Conservation (phyloP, 2,888 invertebrate species). For the Orthosia incerta region DNA sequence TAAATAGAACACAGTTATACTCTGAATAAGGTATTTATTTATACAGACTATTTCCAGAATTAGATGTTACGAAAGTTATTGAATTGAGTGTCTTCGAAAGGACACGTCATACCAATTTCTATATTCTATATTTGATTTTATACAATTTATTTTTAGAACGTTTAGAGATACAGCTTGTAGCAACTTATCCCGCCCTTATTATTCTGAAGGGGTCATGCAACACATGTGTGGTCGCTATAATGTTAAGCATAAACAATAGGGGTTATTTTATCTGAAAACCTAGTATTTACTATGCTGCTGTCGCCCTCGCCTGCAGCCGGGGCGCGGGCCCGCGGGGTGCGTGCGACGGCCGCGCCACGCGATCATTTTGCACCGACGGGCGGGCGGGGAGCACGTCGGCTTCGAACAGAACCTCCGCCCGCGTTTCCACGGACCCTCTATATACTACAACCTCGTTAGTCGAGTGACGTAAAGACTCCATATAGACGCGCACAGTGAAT, state of each 20-base stretch:
- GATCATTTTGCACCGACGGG: slow-evolving; percentile 85
- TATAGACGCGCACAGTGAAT: slow-evolving; percentile 74
- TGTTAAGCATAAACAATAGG: slow-evolving; percentile 40
- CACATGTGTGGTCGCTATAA: slow-evolving; percentile 26
- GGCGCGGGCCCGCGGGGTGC: slow-evolving; percentile 74
- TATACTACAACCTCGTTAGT: slow-evolving; percentile 85
- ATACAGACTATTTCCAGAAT: not conserved
- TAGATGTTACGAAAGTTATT: not conserved
- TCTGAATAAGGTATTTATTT: slow-evolving; percentile 6
- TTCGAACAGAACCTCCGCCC: slow-evolving; percentile 64
- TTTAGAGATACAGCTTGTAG: not conserved
- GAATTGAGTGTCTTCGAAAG: not conserved
- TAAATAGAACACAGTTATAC: slow-evolving; percentile 28
- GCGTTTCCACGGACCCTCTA: slow-evolving; percentile 70
- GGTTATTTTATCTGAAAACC: slow-evolving; percentile 72
- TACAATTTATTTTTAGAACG: slow-evolving; percentile 16
- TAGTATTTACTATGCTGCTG: slow-evolving; percentile 75
- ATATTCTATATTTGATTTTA: too few relatives aligned
- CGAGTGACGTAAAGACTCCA: slow-evolving; percentile 84
- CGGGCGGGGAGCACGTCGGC: slow-evolving; percentile 84
- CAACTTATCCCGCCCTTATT: not conserved
- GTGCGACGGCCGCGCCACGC: slow-evolving; percentile 85
- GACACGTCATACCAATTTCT: not conserved
- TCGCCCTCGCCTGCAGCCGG: slow-evolving; percentile 80
- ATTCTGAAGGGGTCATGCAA: slow-evolving; percentile 22